Base-by-base conservation (phyloP, 1,140 invertebrate species). In the Solenopsis invicta region DNA sequence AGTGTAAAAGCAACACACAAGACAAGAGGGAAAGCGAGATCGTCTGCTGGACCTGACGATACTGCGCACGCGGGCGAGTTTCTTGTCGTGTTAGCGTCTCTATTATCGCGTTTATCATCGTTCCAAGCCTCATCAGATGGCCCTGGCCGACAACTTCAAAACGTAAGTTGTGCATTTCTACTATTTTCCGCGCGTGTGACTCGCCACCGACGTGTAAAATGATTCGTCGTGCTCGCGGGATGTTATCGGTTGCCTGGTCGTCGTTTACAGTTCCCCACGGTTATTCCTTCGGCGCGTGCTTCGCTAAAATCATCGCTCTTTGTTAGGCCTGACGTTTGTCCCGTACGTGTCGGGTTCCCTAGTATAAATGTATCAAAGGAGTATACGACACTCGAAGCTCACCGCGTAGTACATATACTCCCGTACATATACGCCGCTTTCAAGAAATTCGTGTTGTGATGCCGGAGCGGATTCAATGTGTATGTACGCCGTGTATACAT, bases 81-180 rank as follows among this genome's bases (percentile, higher is more conserved):
- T 72, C 45, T 72, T 13, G 6, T 69, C 12, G 5, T 21, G 66
- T 69, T 34, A 21, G 82, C 48, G 41, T 62, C 37, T 54, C 21
- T 85, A 64, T 72, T 45, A 8, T 29, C 52, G 13, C 48, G n/a
- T 62, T 66, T 66, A 4, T 1, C 16, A 75, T n/a, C 4, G 9
- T 54, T 29, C 37, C 37, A 77, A 21, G 50, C 66, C 21, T 93
- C 91, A 91, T 91, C 91, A 88, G 92, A 95, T 95, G 94, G 94
- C 94, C 94, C 94, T 92, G 34, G 66, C 37, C 64, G 91, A 93
- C 91, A 94, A 95, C 94, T 95, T 95, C 93, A 92, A 95, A 95
- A 95, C 92, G 93, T 94, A 93, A 95, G 94, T 94, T 94, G 48
- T 92, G 86, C 91, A 91, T 92, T 90, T 89, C 89, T 91, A 91